These are phyloP conservation scores for Ceratosolen fusciceps DNA, from an alignment of 1,140 invertebrate species.

Conservation along the genomic window DNA sequence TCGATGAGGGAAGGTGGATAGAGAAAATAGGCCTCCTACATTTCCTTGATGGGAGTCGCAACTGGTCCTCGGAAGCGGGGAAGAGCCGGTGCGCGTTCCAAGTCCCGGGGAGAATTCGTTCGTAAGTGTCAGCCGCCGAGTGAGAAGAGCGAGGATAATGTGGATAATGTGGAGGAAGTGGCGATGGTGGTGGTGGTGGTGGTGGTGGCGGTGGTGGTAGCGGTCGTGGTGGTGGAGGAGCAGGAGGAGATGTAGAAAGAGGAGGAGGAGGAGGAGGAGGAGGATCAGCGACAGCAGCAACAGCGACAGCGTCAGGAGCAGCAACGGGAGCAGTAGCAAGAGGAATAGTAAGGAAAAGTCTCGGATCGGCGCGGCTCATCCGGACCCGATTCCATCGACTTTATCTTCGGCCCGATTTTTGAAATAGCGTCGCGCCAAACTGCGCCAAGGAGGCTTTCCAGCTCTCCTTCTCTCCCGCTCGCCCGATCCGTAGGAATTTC, in stretches of 20 bases:
- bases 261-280: too few species aligned
- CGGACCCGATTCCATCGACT: not conserved
- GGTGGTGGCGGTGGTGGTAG: too few species aligned
- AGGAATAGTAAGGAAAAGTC: conserved; percentile 8
- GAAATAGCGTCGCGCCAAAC: conserved; percentile 11
- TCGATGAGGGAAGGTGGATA: not conserved
- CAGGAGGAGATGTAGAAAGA: too few species aligned
- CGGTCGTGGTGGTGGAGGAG: too few species aligned
- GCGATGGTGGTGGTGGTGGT: too few species aligned
- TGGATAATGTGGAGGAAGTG: too few species aligned
- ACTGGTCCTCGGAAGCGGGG: not conserved
- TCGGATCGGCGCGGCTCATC: not conserved
- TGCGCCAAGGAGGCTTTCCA: not conserved
- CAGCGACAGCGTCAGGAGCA: too few species aligned
- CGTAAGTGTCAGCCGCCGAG: not conserved
- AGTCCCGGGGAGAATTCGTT: not conserved
- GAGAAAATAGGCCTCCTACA: not conserved
- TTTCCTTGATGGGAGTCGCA: not conserved
- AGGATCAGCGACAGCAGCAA: too few species aligned
- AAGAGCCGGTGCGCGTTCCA: not conserved
- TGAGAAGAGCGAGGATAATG: not conserved
- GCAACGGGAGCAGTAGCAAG: too few species aligned
- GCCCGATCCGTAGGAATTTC: not conserved
- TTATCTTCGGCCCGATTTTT: conserved; percentile 11
- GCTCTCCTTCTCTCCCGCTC: conserved; percentile 1